Percentiles rank a stretch among this genome's conserved stretches.
Conservation (phyloP, 35 echinoderm and acorn worm genomes). For the Acanthaster planci region DNA sequence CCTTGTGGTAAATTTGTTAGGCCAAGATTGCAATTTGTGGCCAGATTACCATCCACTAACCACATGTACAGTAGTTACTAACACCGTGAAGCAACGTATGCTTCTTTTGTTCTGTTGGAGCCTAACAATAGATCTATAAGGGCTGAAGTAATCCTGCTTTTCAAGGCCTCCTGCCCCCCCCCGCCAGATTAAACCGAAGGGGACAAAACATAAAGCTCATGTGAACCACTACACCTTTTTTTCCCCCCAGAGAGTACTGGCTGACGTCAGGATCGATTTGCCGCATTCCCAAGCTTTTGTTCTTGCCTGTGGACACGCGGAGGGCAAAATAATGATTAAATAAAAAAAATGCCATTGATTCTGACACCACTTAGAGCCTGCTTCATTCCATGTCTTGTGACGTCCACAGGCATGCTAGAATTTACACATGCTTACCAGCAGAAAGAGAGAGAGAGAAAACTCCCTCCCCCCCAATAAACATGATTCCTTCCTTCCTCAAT, state of each 20-base stretch:
- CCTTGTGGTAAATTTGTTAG: neutral
- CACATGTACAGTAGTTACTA: too few relatives aligned
- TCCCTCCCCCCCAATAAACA: too few relatives aligned
- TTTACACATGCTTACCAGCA: too few relatives aligned
- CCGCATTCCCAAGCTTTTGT: conserved; percentile 10
- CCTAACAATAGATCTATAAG: neutral
- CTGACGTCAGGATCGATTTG: neutral
- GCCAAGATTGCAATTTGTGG: neutral
- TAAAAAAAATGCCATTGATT: too few relatives aligned
- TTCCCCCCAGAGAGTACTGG: neutral
- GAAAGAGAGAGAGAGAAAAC: too few relatives aligned
- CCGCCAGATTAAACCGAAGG: neutral
- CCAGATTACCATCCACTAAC: neutral
- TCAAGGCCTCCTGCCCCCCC: neutral
- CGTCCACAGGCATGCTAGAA: too few relatives aligned
- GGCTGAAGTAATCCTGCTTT: neutral
- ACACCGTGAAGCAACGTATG: neutral
- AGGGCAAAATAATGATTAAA: neutral
- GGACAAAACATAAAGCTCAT: neutral
- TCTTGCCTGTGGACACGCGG: neutral
- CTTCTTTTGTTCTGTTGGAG: neutral
- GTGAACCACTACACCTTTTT: conserved; percentile 22
- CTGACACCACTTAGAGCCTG: too few relatives aligned
- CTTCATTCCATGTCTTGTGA: too few relatives aligned
- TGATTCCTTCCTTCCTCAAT: neutral